These are phyloP conservation scores for Haliclona indistincta DNA, from an alignment of 37 sponge, comb jelly and placozoan species.

Conservation along the genomic window DNA sequence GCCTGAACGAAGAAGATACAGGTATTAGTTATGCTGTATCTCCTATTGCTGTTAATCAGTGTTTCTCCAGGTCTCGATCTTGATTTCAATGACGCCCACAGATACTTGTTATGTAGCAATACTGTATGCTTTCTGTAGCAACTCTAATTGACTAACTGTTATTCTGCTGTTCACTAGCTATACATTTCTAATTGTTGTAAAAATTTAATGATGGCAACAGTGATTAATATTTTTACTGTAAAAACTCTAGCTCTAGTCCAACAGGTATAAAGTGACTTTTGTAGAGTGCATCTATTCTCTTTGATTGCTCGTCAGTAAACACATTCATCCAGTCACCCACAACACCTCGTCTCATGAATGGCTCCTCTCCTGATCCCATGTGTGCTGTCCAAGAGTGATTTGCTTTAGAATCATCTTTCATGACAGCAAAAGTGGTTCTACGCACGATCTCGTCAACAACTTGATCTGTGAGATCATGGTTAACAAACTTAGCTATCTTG, in stretches of 20 bases:
- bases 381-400: background rate
- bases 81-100: too few relatives aligned
- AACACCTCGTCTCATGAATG: conserved; percentile 22
- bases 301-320: conserved; percentile 27
- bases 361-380: background rate
- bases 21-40: background rate
- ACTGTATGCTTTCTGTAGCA: too few relatives aligned
- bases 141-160: too few relatives aligned
- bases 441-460: background rate
- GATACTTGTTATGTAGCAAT: too few relatives aligned
- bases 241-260: conserved; percentile 22
- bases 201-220: too few relatives aligned
- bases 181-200: too few relatives aligned
- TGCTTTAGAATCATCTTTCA: background rate
- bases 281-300: background rate
- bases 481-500: conserved; percentile 27
- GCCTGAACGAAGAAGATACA: background rate
- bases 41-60: too few relatives aligned
- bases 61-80: too few relatives aligned
- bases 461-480: too few relatives aligned
- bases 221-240: too few relatives aligned
- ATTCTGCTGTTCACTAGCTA: too few relatives aligned
- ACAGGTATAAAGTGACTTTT: background rate
- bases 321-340: conserved; percentile 39
- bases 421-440: background rate